Evolutionary conservation across 2,113 vertebrate species (phyloP).

Genomic region (Corydoras sp.): DNA sequence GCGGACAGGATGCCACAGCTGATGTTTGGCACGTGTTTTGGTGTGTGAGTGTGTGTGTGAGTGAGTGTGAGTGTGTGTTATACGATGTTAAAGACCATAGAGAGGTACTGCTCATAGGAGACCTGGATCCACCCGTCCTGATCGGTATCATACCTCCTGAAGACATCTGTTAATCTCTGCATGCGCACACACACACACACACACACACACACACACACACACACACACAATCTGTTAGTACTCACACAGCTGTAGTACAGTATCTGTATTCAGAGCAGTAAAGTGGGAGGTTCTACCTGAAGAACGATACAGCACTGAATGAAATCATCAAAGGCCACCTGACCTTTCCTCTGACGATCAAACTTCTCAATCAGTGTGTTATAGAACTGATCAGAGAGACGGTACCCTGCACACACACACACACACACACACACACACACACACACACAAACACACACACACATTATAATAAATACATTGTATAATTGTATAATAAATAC

Average conservation of each 20-base stretch:
- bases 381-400: slow-evolving; percentile 94
- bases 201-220: not conserved
- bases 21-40: slow-evolving; percentile 67
- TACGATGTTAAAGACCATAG: slow-evolving; percentile 95
- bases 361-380: slow-evolving; percentile 93
- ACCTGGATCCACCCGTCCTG: slow-evolving; percentile 98
- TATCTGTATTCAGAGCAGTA: not conserved
- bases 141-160: slow-evolving; percentile 91
- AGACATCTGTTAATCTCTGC: slow-evolving; percentile 93
- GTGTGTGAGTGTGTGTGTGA: slow-evolving; percentile 48
- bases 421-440: not conserved
- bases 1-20: slow-evolving; percentile 40
- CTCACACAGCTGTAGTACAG: not conserved
- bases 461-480: too few relatives aligned
- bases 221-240: not conserved
- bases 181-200: slow-evolving; percentile 19
- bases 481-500: too few relatives aligned
- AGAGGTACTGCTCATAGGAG: slow-evolving; percentile 96
- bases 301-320: slow-evolving; percentile 97
- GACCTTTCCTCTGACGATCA: slow-evolving; percentile 90
- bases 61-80: slow-evolving; percentile 58
- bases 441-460: slow-evolving; percentile 1
- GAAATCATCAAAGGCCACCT: slow-evolving; percentile 97
- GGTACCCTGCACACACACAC: slow-evolving; percentile 72
- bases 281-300: slow-evolving; percentile 71